A percentile compares a stretch with the other conserved stretches of the same genome.
phyloP scores from a whole-genome alignment of 2,113 vertebrate species.

The Callorhinus ursinus region DNA sequence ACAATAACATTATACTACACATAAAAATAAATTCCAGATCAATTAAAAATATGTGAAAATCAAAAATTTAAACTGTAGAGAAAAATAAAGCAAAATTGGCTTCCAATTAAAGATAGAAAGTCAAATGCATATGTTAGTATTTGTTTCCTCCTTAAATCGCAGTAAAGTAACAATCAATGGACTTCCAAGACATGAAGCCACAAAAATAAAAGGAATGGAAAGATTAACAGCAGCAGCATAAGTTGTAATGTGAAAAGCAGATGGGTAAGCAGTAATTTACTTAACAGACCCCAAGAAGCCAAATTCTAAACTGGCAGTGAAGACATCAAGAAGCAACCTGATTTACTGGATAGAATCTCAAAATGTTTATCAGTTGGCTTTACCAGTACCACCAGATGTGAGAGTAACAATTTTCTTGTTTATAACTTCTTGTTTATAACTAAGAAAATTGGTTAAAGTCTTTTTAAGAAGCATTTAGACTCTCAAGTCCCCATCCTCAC shows the following conservation, averaged over 20 bases:
- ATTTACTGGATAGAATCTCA: background rate
- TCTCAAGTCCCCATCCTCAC: background rate
- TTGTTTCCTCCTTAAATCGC: background rate
- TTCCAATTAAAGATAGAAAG: background rate
- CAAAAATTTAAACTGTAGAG: background rate
- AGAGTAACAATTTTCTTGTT: background rate
- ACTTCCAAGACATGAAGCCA: background rate
- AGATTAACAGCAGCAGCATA: background rate
- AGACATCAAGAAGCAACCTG: background rate
- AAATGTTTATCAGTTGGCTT: conserved; percentile 1
- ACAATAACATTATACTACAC: background rate
- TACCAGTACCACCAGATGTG: background rate
- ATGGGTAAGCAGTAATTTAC: background rate
- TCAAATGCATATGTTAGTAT: background rate
- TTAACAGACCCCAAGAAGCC: background rate
- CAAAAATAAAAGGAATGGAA: background rate
- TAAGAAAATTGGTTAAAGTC: background rate
- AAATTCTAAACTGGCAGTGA: conserved; percentile 2
- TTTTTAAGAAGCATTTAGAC: background rate
- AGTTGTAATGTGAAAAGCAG: background rate
- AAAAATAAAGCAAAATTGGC: background rate
- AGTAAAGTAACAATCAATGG: background rate
- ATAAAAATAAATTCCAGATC: background rate
- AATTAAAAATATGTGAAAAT: background rate
- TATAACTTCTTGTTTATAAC: background rate